Evolutionary conservation across 2,888 invertebrate species (phyloP), one percentile per base, ranked within the genome.

Genomic region (Leptopilina syphax): DNA sequence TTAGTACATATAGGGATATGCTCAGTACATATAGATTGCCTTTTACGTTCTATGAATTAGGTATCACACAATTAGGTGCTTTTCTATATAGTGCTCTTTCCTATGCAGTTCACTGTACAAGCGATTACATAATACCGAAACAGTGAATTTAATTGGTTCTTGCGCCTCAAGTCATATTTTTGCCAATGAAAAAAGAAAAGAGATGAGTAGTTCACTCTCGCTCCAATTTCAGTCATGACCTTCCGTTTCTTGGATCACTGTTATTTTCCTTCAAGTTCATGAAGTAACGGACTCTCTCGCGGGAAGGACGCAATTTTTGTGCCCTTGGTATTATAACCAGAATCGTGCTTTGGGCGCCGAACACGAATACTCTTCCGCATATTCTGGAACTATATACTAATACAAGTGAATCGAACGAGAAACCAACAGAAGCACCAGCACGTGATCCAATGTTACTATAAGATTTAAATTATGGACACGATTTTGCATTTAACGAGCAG

Each of bases 401-500:
- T 34, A 34, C 34, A 34, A 34, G 34, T 34, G 34, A 34, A 34
- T 34, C 50, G 50, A 50, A 50, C 73, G 73, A 57, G 44, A 44
- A 73, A 10, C 50, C 73, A 73, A 73, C 73, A 73, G 73, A 73
- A 73, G 73, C 44, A 34, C 73, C 68, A 83, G 77, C 80, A 73
- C 81, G 79, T 81, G 79, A 78, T 79, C 57, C n/a, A 54, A 73
- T 34, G 70, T 66, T 77, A 77, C 79, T 65, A 50, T 50, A 24
- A 81, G 82, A 83, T 84, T 82, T 84, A 84, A 85, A 83, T 87
- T 87, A 89, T 86, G 85, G 85, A 79, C 82, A 84, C 84, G 86
- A 88, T 88, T 88, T 86, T 82, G 85, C 86, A 84, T 86, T 87
- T 88, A 88, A 89, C 87, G 87, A 89, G 86, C 85, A 80, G 84